A percentile compares a stretch with the other conserved stretches of the same genome.
These are phyloP conservation scores for Scalopus aquaticus DNA, from an alignment of 2,113 vertebrate species.

Conservation along the genomic window DNA sequence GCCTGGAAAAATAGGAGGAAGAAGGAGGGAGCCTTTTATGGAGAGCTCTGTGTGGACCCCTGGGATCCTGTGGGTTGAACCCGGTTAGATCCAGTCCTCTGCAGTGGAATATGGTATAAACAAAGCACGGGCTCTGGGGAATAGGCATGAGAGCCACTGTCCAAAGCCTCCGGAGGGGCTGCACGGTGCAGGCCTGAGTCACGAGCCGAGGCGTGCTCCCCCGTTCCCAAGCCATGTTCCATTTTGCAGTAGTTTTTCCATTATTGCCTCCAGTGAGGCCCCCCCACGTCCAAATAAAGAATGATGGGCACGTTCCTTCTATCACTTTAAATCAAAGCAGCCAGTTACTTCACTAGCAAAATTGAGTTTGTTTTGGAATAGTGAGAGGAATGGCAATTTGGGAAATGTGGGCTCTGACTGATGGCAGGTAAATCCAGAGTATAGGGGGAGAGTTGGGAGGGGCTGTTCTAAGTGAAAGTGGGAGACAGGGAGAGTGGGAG, in stretches of 20 bases:
- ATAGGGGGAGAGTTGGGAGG: too few species aligned
- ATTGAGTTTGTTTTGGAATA: too few species aligned
- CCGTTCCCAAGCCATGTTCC: not conserved
- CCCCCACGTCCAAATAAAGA: not conserved
- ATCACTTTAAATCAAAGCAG: too few species aligned
- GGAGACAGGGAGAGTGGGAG: too few species aligned
- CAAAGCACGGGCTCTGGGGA: not conserved
- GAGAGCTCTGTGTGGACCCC: not conserved
- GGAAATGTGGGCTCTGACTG: too few species aligned
- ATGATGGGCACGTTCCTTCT: not conserved
- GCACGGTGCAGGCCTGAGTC: not conserved
- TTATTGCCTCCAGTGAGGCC: not conserved
- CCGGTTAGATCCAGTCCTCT: not conserved
- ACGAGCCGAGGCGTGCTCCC: not conserved
- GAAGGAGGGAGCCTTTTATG: not conserved
- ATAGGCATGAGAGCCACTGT: accelerated
- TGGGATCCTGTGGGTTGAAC: not conserved
- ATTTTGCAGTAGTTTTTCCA: not conserved
- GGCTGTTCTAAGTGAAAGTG: too few species aligned
- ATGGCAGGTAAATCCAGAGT: too few species aligned
- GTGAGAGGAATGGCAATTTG: too few species aligned
- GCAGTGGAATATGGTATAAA: not conserved
- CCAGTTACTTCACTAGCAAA: too few species aligned
- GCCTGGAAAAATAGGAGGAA: not conserved
- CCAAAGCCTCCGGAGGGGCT: not conserved